Percentiles rank a stretch among this genome's conserved stretches.
Evolutionary conservation across 2,113 vertebrate genomes (phyloP).

Genomic region (Marcusenius ussheri): DNA sequence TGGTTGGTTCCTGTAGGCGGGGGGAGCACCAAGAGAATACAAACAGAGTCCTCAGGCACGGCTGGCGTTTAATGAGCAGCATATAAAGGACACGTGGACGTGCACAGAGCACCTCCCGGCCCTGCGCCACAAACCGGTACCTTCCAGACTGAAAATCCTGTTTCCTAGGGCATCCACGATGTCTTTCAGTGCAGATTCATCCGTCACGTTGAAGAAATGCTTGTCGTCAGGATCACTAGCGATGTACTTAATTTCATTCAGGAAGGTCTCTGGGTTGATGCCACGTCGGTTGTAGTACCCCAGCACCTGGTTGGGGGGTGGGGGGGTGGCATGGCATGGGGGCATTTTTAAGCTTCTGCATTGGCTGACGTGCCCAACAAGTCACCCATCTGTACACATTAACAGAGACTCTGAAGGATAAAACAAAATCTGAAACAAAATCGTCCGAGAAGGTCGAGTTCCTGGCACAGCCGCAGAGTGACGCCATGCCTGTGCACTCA

Average conservation of each 20-base stretch:
- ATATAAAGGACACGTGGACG: not conserved
- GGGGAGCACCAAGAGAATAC: not conserved
- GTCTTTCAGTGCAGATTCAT: conserved; percentile 88
- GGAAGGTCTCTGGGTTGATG: conserved; percentile 85
- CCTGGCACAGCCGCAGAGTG: not conserved
- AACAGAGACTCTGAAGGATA: not conserved
- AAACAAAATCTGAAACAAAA: not conserved
- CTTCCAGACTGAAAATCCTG: conserved; percentile 89
- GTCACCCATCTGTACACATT: not conserved
- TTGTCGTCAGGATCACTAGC: conserved; percentile 91
- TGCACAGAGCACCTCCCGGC: not conserved
- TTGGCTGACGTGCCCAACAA: not conserved
- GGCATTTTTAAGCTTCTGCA: not conserved
- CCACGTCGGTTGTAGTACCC: conserved; percentile 91
- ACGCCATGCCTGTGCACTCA: not conserved
- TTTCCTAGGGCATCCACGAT: conserved; percentile 94
- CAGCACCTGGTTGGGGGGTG: conserved; percentile 64
- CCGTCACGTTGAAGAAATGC: conserved; percentile 90
- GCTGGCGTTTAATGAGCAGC: not conserved
- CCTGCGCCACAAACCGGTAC: conserved; percentile 43
- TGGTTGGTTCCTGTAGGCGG: conserved; percentile 74
- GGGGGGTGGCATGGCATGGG: not conserved
- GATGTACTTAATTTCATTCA: conserved; percentile 90
- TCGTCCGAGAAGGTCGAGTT: not conserved
- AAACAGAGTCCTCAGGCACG: not conserved